Evolutionary conservation across 1,140 invertebrate species (phyloP).

Genomic region (Formica selysi): DNA sequence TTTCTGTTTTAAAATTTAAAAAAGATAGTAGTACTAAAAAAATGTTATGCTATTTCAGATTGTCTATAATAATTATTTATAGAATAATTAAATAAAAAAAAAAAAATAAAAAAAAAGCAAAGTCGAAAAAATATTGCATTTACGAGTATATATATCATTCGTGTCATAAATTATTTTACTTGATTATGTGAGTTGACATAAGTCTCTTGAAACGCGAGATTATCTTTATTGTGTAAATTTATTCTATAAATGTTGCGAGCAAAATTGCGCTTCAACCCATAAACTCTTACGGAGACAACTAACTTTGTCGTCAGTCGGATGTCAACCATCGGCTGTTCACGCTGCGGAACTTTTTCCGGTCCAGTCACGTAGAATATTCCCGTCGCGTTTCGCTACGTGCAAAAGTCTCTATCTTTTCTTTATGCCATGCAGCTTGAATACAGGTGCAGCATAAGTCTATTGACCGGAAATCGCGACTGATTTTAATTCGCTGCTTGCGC

Average conservation of each 20-base stretch:
- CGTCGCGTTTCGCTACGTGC: conserved; percentile 72
- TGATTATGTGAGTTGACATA: neutral
- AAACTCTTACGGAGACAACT: conserved; percentile 17
- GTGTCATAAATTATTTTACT: neutral
- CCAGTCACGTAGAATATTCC: conserved; percentile 77
- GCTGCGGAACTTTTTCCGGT: conserved; percentile 80
- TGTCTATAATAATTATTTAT: neutral
- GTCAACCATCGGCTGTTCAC: conserved; percentile 72
- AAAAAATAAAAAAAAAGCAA: neutral
- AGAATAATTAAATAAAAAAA: neutral
- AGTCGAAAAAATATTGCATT: no score
- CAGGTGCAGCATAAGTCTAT: conserved; percentile 62
- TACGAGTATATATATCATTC: neutral
- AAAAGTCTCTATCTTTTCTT: conserved; percentile 51
- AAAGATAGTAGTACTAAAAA: neutral
- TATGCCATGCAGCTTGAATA: conserved; percentile 50
- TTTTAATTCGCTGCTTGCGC: conserved; percentile 22
- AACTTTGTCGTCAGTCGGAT: conserved; percentile 44
- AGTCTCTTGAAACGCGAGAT: neutral
- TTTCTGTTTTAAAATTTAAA: neutral
- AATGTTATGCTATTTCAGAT: neutral
- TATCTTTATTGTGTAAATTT: conserved; percentile 7
- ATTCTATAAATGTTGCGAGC: conserved; percentile 20
- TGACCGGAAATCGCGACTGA: conserved; percentile 63
- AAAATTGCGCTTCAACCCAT: conserved; percentile 39